These are phyloP conservation scores for Gasterosteus aculeatus DNA, from an alignment of 2,113 vertebrate species.

Conservation along the genomic window DNA sequence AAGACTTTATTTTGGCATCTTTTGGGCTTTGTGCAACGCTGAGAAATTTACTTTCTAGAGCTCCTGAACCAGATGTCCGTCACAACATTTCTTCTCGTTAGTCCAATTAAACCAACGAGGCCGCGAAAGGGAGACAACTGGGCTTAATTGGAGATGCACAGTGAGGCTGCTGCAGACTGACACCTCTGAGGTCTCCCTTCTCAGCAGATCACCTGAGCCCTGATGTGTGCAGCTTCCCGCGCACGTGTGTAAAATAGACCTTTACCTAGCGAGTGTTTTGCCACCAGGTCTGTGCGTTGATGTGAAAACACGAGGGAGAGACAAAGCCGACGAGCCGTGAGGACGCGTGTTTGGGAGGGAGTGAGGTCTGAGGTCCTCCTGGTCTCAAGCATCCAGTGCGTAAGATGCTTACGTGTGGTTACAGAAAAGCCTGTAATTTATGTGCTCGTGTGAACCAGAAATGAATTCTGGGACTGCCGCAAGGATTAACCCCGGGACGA, in stretches of 20 bases:
- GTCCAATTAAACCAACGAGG: constrained; percentile 68
- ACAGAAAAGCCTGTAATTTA: background rate
- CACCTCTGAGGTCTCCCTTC: constrained; percentile 9
- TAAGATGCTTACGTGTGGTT: constrained; percentile 8
- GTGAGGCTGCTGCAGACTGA: constrained; percentile 36
- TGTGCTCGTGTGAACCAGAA: constrained; percentile 49
- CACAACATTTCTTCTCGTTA: constrained; percentile 46
- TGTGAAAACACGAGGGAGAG: background rate
- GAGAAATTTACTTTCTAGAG: background rate
- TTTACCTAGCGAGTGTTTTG: constrained; percentile 3
- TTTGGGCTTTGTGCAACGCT: too few relatives aligned
- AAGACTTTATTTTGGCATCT: background rate
- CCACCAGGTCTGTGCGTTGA: constrained; percentile 12
- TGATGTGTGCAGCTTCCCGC: background rate
- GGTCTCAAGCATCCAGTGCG: constrained; percentile 1
- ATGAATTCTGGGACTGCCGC: constrained; percentile 45
- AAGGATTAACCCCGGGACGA: constrained; percentile 63
- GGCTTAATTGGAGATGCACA: constrained; percentile 45
- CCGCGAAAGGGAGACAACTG: constrained; percentile 45
- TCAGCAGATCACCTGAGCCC: constrained; percentile 1
- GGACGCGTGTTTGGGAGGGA: background rate
- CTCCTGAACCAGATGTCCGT: constrained; percentile 40
- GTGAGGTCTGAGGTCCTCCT: constrained; percentile 18
- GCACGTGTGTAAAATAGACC: too few relatives aligned
- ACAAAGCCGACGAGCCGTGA: background rate